Conservation (phyloP, 2,888 invertebrate genomes). For the Luffia ferchaultella region DNA sequence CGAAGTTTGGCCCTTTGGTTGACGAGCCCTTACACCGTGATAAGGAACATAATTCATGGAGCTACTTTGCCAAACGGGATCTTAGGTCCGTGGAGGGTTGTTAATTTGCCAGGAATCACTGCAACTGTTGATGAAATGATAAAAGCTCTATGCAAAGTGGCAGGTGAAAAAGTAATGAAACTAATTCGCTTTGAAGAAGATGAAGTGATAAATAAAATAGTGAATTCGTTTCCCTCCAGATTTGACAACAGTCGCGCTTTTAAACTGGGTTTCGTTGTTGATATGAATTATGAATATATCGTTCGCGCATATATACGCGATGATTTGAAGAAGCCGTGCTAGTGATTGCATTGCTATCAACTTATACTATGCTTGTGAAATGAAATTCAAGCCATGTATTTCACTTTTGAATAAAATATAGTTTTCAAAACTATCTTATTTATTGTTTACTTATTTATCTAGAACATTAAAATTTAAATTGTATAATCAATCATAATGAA, state of each 20-base stretch:
- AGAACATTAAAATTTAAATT: too few species aligned
- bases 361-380: background rate
- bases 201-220: conserved; percentile 29
- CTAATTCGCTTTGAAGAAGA: conserved; percentile 30
- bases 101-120: conserved; percentile 40
- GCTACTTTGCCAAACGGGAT: background rate
- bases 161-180: conserved; percentile 29
- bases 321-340: conserved; percentile 11
- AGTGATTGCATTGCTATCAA: background rate
- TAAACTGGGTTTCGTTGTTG: conserved; percentile 35
- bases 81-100: conserved; percentile 7
- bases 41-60: conserved; percentile 5
- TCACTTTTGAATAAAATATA: background rate
- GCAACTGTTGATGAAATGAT: conserved; percentile 35
- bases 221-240: conserved; percentile 33
- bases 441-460: background rate
- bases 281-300: conserved; percentile 32
- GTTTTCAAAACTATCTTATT: background rate
- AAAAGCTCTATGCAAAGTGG: conserved; percentile 28
- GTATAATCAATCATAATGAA: too few species aligned
- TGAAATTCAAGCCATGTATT: too few species aligned
- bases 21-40: conserved; percentile 24
- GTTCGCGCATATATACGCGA: conserved; percentile 31
- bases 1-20: conserved; percentile 4
- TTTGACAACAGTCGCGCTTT: conserved; percentile 35